Conservation (phyloP, 2,113 vertebrate species). For the Numida meleagris region DNA sequence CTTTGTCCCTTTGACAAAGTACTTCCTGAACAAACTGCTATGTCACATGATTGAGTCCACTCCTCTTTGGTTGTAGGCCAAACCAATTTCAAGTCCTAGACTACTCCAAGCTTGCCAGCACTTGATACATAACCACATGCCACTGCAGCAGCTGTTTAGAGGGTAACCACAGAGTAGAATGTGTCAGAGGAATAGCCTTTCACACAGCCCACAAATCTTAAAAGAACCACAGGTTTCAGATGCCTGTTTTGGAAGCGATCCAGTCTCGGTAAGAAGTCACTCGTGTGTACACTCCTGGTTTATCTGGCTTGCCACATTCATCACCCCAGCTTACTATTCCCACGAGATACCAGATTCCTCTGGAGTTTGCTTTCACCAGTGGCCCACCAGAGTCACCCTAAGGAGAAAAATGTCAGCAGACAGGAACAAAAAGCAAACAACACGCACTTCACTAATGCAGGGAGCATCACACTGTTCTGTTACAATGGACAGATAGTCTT, state of each 20-base stretch:
- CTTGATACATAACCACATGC: not conserved
- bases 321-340: constrained; percentile 85
- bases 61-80: not conserved
- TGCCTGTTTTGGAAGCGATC: constrained; percentile 75
- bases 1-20: not conserved
- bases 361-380: constrained; percentile 80
- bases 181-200: not conserved
- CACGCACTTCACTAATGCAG: not conserved
- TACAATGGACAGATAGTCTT: not conserved
- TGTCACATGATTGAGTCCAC: not conserved
- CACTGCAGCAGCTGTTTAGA: not conserved
- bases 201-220: not conserved
- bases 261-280: constrained; percentile 79
- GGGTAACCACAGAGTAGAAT: constrained; percentile 18
- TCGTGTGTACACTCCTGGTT: constrained; percentile 81
- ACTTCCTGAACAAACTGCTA: not conserved
- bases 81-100: constrained; percentile 5
- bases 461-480: not conserved
- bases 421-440: not conserved
- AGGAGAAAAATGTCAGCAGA: constrained; percentile 29
- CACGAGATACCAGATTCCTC: constrained; percentile 80
- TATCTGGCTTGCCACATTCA: constrained; percentile 78
- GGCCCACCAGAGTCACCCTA: constrained; percentile 94
- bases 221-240: constrained; percentile 41
- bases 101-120: not conserved